These are phyloP conservation scores for Magallana ariakensis DNA, from an alignment of 1,140 invertebrate genomes.

Conservation along the genomic window DNA sequence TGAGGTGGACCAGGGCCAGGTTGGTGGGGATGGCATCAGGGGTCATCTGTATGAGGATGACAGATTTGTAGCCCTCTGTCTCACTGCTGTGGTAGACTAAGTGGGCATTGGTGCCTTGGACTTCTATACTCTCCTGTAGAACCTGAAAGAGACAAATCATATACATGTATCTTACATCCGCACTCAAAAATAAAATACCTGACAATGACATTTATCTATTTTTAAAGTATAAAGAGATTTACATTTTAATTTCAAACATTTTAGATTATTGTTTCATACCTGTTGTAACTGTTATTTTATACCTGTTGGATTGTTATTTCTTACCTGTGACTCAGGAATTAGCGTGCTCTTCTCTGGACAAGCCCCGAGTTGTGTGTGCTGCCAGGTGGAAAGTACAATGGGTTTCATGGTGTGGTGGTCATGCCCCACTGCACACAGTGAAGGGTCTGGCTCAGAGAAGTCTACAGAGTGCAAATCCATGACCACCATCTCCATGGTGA, in stretches of 20 bases:
- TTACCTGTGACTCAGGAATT: constrained; percentile 93
- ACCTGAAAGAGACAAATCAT: constrained; percentile 83
- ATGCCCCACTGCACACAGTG: constrained; percentile 87
- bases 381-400: constrained; percentile 96
- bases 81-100: constrained; percentile 96
- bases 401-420: constrained; percentile 97
- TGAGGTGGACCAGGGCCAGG: constrained; percentile 91
- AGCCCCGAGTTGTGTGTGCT: constrained; percentile 94
- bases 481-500: constrained; percentile 79
- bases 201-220: neutral
- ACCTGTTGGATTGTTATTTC: neutral
- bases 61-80: constrained; percentile 94
- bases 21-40: constrained; percentile 87
- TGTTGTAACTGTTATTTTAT: too few relatives aligned
- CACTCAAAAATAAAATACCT: too few relatives aligned
- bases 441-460: constrained; percentile 81
- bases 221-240: neutral
- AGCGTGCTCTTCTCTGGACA: constrained; percentile 93
- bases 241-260: too few relatives aligned
- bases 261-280: neutral
- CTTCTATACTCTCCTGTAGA: constrained; percentile 94
- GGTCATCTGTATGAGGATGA: constrained; percentile 94
- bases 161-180: too few relatives aligned
- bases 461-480: constrained; percentile 84
- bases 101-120: constrained; percentile 94